Conservation (phyloP, 2,113 vertebrate genomes). For the Smithornis capensis region DNA sequence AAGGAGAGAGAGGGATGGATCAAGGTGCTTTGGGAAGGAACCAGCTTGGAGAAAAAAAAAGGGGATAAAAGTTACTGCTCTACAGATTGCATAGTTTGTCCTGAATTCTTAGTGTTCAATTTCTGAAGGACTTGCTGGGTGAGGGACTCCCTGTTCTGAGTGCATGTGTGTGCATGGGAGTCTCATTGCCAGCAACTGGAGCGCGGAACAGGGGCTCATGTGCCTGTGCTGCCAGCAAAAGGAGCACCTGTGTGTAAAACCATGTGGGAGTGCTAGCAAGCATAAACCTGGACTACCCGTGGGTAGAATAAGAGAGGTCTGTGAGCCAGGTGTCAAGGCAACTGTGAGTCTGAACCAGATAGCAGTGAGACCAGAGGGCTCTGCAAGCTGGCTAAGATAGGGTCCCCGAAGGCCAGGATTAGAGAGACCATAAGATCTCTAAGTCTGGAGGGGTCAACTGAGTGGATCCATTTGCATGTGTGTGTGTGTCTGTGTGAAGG, state of each 20-base stretch:
- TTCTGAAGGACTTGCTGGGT: background rate
- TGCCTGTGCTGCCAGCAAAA: background rate
- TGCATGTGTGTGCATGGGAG: background rate
- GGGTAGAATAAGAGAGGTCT: background rate
- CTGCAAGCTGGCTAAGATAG: fast-evolving
- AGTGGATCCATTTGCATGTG: background rate
- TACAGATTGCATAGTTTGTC: background rate
- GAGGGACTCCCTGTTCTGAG: background rate
- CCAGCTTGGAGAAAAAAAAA: background rate
- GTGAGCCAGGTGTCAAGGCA: background rate
- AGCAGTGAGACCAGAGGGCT: background rate
- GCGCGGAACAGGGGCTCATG: fast-evolving
- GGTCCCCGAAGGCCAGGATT: background rate
- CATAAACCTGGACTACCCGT: background rate
- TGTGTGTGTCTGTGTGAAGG: background rate
- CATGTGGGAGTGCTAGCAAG: fast-evolving
- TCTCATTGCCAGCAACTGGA: background rate
- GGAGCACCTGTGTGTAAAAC: background rate
- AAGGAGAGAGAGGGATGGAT: background rate
- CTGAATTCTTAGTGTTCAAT: background rate
- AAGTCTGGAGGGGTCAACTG: fast-evolving
- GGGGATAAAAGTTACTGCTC: fast-evolving
- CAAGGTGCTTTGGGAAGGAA: background rate
- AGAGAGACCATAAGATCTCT: background rate
- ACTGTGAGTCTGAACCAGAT: background rate